Percentiles rank a stretch among this genome's conserved stretches.
Conservation (phyloP, 2,113 vertebrate species). For the Centropus bengalensis region DNA sequence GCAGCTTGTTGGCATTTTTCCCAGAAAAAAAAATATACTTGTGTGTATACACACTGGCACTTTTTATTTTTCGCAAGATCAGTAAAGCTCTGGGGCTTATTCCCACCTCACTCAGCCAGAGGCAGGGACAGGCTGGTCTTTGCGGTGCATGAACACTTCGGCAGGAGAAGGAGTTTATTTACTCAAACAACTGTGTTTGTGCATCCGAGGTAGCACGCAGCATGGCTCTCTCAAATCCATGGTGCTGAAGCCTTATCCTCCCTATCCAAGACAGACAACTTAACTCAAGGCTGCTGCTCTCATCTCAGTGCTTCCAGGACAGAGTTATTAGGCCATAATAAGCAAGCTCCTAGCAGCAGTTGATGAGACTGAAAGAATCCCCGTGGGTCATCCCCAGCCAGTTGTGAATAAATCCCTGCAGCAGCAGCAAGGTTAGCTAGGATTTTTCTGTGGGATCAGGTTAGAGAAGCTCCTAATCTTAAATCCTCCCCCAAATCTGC, state of each 20-base stretch:
- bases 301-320: neutral
- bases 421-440: neutral
- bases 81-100: neutral
- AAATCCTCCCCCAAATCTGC: neutral
- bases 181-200: neutral
- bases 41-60: neutral
- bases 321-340: neutral
- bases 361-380: neutral
- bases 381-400: neutral
- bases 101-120: neutral
- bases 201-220: neutral
- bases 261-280: neutral
- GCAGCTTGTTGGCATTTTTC: constrained; percentile 29
- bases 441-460: neutral
- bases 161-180: neutral
- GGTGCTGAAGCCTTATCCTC: neutral
- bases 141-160: neutral
- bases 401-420: neutral
- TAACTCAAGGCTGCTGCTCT: neutral
- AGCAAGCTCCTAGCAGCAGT: neutral
- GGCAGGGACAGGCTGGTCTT: neutral
- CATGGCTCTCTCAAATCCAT: neutral
- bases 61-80: neutral
- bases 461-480: neutral
- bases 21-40: neutral